These are phyloP conservation scores for Timandra comae DNA, from an alignment of 2,888 invertebrate genomes.

Conservation along the genomic window DNA sequence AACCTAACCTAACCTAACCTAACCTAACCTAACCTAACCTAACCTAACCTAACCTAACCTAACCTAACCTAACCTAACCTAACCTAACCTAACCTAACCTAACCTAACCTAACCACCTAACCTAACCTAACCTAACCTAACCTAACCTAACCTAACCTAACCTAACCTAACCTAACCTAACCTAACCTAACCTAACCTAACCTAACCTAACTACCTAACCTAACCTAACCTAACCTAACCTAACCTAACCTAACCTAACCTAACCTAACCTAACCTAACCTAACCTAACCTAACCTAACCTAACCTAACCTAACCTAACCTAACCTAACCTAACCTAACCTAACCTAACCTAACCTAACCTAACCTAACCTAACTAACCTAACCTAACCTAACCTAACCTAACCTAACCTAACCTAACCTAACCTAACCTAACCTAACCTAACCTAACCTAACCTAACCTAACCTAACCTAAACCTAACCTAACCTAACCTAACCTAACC, in stretches of 20 bases:
- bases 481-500: slow-evolving; percentile 4
- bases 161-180: slow-evolving; percentile 14
- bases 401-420: slow-evolving; percentile 13
- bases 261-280: slow-evolving; percentile 11
- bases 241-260: slow-evolving; percentile 10
- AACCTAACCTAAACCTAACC: no score
- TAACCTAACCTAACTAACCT: slow-evolving; percentile 17
- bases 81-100: slow-evolving; percentile 11
- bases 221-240: slow-evolving; percentile 13
- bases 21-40: slow-evolving; percentile 7
- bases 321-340: slow-evolving; percentile 14
- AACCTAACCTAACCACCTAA: slow-evolving; percentile 14
- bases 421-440: slow-evolving; percentile 10
- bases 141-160: slow-evolving; percentile 14
- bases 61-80: slow-evolving; percentile 13
- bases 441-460: slow-evolving; percentile 5
- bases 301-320: slow-evolving; percentile 12
- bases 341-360: slow-evolving; percentile 16
- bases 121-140: slow-evolving; percentile 14
- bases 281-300: slow-evolving; percentile 11
- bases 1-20: slow-evolving; percentile 7
- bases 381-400: slow-evolving; percentile 17
- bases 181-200: slow-evolving; percentile 11
- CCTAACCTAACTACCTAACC: slow-evolving; percentile 10
- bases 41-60: slow-evolving; percentile 9